Conservation (phyloP, 2,888 invertebrate genomes). For the Phyllotreta cruciferae region DNA sequence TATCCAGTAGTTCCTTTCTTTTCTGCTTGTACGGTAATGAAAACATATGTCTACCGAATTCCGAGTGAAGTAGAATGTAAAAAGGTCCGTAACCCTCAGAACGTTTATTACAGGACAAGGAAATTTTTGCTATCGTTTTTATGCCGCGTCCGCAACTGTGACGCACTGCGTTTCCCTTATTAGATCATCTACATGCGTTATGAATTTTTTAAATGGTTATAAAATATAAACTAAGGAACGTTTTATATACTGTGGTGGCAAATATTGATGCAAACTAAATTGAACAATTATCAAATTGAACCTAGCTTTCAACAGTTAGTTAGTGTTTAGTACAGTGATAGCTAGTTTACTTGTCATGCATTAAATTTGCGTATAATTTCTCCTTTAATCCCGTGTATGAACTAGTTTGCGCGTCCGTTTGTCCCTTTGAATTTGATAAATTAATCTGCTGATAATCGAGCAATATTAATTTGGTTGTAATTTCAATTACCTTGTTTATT, state of each 20-base stretch:
- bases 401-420: no score
- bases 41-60: slow-evolving; percentile 35
- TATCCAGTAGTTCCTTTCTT: slow-evolving; percentile 24
- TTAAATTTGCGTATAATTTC: no score
- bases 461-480: neutral
- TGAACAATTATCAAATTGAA: neutral
- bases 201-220: slow-evolving; percentile 33
- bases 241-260: neutral
- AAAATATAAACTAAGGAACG: slow-evolving; percentile 8
- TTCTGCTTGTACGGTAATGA: slow-evolving; percentile 23
- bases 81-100: slow-evolving; percentile 35
- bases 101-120: slow-evolving; percentile 32
- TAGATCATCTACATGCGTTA: slow-evolving; percentile 25
- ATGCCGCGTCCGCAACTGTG: slow-evolving; percentile 32
- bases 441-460: no score
- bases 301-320: neutral
- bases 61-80: slow-evolving; percentile 30
- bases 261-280: neutral
- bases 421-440: no score
- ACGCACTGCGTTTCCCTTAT: slow-evolving; percentile 37
- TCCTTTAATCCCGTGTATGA: no score
- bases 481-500: slow-evolving; percentile 3
- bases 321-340: neutral
- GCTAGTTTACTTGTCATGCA: no score
- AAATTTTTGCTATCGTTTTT: slow-evolving; percentile 34